Evolutionary conservation across 1,140 invertebrate genomes (phyloP), one percentile per base, ranked within the genome.

Genomic region (Drosophila prosaltans): DNA sequence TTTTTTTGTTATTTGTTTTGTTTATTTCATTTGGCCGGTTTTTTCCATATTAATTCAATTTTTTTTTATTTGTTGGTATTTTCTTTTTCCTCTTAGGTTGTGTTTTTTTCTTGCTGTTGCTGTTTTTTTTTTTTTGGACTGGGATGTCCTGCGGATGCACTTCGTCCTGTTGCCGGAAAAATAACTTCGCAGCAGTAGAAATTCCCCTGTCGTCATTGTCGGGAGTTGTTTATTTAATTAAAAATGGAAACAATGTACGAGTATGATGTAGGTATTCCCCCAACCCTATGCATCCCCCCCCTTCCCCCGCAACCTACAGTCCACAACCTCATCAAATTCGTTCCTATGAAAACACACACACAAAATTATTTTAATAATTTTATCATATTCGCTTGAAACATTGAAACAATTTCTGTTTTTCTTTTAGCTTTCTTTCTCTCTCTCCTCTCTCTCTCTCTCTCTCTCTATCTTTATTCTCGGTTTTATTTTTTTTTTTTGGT

Each of bases 201-300:
- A 74, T 71, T 78, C 68, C 64, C 72, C 67, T 48, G 58, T 51
- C 59, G 67, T 28, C 54, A 72, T 71, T 78, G 75, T 70, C 43
- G 63, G 59, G 43, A 62, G 71, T 78, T 72, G 72, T 78, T 78
- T 74, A 78, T 81, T 81, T 78, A 81, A 81, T 81, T 81, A 81
- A 81, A 75, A 81, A 78, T 55, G 68, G 66, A 80, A 78, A 81
- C 75, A 81, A 74, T 78, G 75, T 62, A 61, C 51, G 61, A 59
- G 75, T 62, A 61, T 55, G 61, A 60, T 26, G 45, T 51, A 51
- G 45, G 45, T 24, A 51, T 21, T 26, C 10, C 51, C 40, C 26
- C 24, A 26, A 51, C 9, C 36, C 62, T n/a, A 6, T 11, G 16
- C 26, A 43, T n/a, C 26, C 7, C 2, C 45, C 7, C 21, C 45